phyloP scores from a whole-genome alignment of 2,113 vertebrate genomes.

The Furnarius figulus region DNA sequence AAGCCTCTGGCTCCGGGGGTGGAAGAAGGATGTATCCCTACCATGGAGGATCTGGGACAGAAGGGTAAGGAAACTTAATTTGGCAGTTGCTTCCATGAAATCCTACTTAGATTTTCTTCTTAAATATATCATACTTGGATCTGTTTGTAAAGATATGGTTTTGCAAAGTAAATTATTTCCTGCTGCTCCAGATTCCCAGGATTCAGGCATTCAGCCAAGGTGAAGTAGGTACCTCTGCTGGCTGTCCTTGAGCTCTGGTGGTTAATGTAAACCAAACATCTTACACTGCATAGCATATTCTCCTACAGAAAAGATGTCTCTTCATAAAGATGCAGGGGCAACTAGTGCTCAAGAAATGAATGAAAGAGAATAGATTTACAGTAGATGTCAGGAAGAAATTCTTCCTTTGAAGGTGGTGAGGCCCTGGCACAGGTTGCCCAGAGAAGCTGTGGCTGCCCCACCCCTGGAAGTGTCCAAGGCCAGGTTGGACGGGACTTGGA shows the following conservation, averaged over 20 bases:
- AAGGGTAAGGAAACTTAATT: slow-evolving; percentile 56
- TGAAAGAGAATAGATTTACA: neutral
- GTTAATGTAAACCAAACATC: neutral
- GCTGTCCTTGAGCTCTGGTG: neutral
- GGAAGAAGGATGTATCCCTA: slow-evolving; percentile 78
- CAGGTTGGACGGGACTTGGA: accelerated
- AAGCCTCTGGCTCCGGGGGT: slow-evolving; percentile 75
- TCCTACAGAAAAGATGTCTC: neutral
- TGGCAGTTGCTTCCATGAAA: neutral
- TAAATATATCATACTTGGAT: neutral
- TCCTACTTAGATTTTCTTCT: neutral
- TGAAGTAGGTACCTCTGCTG: neutral
- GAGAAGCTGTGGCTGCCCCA: neutral
- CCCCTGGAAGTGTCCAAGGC: neutral
- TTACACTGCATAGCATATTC: neutral
- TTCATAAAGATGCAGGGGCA: neutral
- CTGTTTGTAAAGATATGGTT: neutral
- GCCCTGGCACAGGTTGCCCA: neutral
- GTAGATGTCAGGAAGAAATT: neutral
- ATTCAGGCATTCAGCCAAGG: neutral
- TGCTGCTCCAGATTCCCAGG: neutral
- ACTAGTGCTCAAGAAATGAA: accelerated
- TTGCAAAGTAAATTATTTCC: neutral
- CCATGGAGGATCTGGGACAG: slow-evolving; percentile 73
- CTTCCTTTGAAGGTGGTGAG: neutral